These are phyloP conservation scores for Excalfactoria chinensis DNA, from an alignment of 2,113 vertebrate species.

Conservation along the genomic window DNA sequence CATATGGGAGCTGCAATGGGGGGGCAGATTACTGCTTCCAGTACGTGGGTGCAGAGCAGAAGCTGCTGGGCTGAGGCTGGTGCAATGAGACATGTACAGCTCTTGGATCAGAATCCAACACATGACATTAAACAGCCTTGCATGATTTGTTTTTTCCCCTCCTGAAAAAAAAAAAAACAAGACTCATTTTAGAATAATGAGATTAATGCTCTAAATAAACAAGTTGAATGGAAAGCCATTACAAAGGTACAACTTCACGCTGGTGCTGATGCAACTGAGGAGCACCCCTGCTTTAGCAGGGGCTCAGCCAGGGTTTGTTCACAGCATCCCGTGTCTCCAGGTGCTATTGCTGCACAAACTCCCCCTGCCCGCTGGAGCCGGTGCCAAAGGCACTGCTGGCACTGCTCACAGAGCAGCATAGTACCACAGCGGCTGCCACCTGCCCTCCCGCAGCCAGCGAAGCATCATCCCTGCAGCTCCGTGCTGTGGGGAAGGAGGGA, in stretches of 20 bases:
- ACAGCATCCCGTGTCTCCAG: not conserved
- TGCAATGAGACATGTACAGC: not conserved
- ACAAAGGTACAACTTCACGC: not conserved
- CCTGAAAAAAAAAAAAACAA: not conserved
- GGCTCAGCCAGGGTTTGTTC: not conserved
- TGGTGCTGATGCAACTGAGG: not conserved
- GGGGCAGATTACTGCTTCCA: not conserved
- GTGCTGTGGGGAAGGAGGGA: constrained; percentile 28
- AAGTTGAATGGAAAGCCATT: not conserved
- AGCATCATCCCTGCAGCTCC: constrained; percentile 30
- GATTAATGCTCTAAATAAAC: not conserved
- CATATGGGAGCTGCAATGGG: rapidly evolving
- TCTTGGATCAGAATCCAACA: not conserved
- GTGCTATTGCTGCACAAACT: not conserved
- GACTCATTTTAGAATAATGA: not conserved
- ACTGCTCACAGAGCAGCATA: rapidly evolving
- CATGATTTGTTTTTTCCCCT: not conserved
- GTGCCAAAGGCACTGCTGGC: not conserved
- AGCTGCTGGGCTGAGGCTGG: not conserved
- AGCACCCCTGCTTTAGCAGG: not conserved
- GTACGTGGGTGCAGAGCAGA: not conserved
- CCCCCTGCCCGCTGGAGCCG: rapidly evolving
- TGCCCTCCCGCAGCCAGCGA: not conserved
- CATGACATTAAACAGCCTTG: not conserved
- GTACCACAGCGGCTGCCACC: rapidly evolving